These are phyloP conservation scores for Hyposmocoma kahamanoa DNA, from an alignment of 1,140 invertebrate genomes.

Conservation along the genomic window DNA sequence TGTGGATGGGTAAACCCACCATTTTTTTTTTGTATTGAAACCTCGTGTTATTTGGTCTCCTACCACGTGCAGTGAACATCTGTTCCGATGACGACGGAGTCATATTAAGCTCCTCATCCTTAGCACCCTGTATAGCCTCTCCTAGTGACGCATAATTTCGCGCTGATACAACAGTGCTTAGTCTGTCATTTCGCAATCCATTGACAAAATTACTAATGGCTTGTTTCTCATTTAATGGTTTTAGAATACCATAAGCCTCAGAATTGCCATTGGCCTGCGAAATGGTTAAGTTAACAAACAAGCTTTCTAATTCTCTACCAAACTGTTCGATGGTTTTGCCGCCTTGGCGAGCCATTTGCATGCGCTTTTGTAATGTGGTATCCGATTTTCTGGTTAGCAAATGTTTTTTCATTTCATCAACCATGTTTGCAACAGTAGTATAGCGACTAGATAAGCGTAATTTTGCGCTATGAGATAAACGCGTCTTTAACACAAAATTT, in stretches of 20 bases:
- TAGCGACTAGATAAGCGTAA: conserved; percentile 1
- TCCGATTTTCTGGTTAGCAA: conserved; percentile 4
- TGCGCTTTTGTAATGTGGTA: conserved; percentile 2
- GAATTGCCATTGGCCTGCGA: conserved; percentile 3
- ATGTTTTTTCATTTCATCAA: background rate
- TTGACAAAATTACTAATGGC: conserved; percentile 4
- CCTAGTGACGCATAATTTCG: background rate
- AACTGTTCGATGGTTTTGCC: background rate
- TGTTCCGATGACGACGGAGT: background rate
- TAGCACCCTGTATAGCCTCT: conserved; percentile 3
- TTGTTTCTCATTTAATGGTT: conserved; percentile 5
- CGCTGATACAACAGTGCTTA: conserved; percentile 1
- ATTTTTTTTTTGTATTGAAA: background rate
- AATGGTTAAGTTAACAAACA: conserved; percentile 4
- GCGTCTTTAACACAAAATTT: conserved; percentile 2
- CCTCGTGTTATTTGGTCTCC: too few relatives aligned
- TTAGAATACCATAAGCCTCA: background rate
- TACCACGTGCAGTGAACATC: background rate
- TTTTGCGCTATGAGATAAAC: conserved; percentile 5
- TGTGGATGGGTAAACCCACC: background rate
- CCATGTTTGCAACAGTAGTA: background rate
- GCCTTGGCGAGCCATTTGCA: background rate
- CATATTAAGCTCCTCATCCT: background rate
- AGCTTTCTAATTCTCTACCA: conserved; percentile 3
- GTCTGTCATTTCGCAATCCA: background rate